Percentiles rank a stretch among this genome's conserved stretches.
phyloP scores from a whole-genome alignment of 2,888 invertebrate species.

The Zele albiditarsus region DNA sequence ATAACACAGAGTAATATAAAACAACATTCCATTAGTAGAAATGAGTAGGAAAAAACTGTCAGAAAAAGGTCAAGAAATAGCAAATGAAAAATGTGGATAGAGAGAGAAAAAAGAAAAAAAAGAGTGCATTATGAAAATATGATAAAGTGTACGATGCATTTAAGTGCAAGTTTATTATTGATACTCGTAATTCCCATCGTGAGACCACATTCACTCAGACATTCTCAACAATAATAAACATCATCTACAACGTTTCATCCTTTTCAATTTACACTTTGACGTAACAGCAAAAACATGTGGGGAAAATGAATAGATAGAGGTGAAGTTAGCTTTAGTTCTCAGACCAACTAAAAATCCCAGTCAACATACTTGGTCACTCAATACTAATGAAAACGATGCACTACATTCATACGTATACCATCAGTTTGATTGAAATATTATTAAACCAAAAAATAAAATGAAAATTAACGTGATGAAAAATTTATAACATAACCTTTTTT shows the following conservation, averaged over 20 bases:
- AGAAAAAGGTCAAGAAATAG: neutral
- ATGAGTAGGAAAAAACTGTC: neutral
- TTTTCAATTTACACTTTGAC: neutral
- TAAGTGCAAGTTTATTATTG: neutral
- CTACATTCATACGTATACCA: no score
- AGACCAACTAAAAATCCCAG: neutral
- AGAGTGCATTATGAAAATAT: conserved; percentile 11
- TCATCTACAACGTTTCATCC: neutral
- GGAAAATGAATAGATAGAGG: neutral
- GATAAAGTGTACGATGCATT: neutral
- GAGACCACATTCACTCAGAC: neutral
- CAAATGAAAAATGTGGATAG: neutral
- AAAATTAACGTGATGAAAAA: neutral
- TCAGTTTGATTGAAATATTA: no score
- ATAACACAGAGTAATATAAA: conserved; percentile 4
- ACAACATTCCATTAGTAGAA: conserved; percentile 13
- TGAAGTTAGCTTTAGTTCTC: neutral
- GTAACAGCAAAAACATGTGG: neutral
- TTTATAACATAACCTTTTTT: no score
- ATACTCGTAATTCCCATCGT: neutral
- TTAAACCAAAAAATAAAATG: neutral
- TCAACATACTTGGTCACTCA: neutral
- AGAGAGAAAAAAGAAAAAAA: conserved; percentile 8
- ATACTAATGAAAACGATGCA: neutral
- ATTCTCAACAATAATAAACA: neutral